Conservation (phyloP, 2,113 vertebrate genomes). For the Alethe castanea region DNA sequence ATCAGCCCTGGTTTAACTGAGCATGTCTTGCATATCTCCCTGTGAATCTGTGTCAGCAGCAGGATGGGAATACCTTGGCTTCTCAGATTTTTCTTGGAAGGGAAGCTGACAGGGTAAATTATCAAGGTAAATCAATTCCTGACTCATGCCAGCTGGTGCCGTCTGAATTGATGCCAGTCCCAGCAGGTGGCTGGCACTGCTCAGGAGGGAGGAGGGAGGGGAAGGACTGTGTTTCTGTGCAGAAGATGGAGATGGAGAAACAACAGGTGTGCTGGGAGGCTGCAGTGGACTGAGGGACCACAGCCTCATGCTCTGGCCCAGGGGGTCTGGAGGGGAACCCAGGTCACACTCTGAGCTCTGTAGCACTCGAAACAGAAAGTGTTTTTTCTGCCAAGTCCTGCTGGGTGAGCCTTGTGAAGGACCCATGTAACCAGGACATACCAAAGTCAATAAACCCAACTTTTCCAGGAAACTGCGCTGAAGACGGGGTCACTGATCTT, state of each 20-base stretch:
- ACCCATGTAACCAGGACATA: background rate
- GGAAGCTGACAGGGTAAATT: background rate
- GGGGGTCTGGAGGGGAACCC: background rate
- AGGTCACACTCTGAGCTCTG: fast-evolving
- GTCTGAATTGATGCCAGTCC: background rate
- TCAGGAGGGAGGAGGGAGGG: background rate
- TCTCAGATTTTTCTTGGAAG: background rate
- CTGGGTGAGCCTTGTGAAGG: background rate
- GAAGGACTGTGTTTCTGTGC: background rate
- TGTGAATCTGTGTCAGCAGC: background rate
- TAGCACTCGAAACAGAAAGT: background rate
- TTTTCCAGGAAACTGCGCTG: background rate
- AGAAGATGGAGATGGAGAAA: background rate
- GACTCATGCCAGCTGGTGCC: background rate
- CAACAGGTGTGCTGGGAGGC: background rate
- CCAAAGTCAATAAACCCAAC: background rate
- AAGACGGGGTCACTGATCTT: background rate
- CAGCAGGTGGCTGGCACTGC: background rate
- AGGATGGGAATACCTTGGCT: background rate
- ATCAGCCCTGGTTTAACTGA: background rate
- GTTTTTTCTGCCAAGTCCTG: background rate
- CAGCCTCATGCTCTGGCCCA: background rate
- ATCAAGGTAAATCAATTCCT: background rate
- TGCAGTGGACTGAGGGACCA: fast-evolving
- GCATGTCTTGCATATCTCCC: background rate